phyloP scores from a whole-genome alignment of 2,113 vertebrate genomes.

The Rhynchomys soricoides region DNA sequence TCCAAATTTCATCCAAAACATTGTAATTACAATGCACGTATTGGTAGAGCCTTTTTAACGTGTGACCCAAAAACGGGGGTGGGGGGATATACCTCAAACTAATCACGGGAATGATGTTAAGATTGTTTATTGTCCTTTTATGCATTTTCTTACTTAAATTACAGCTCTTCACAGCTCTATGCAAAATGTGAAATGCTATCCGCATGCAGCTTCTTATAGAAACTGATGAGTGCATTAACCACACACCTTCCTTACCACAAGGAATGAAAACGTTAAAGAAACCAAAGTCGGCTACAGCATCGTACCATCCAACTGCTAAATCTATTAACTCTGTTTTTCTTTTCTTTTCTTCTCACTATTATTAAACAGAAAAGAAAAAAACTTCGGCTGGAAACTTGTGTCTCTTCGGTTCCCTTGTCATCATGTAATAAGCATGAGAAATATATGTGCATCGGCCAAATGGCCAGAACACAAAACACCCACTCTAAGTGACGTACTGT shows the following conservation, averaged over 20 bases:
- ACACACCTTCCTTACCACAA: slow-evolving; percentile 82
- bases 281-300: slow-evolving; percentile 76
- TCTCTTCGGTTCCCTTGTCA: slow-evolving; percentile 89
- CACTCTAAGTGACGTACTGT: slow-evolving; percentile 91
- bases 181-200: slow-evolving; percentile 86
- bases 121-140: slow-evolving; percentile 87
- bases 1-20: slow-evolving; percentile 84
- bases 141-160: slow-evolving; percentile 85
- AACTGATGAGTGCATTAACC: slow-evolving; percentile 85
- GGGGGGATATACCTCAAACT: slow-evolving; percentile 76
- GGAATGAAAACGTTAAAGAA: slow-evolving; percentile 27
- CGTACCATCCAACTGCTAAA: slow-evolving; percentile 85
- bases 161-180: slow-evolving; percentile 87
- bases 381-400: slow-evolving; percentile 88
- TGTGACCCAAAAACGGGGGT: slow-evolving; percentile 59
- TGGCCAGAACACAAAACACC: slow-evolving; percentile 92
- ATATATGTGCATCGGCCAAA: slow-evolving; percentile 90
- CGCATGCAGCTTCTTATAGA: slow-evolving; percentile 85
- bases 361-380: slow-evolving; percentile 88
- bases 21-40: slow-evolving; percentile 88
- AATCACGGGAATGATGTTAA: slow-evolving; percentile 81
- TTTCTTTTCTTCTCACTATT: slow-evolving; percentile 81
- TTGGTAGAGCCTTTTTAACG: slow-evolving; percentile 81
- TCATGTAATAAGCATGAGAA: slow-evolving; percentile 91
- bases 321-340: slow-evolving; percentile 88